Evolutionary conservation across 2,888 invertebrate species (phyloP).

Genomic region (Patella pellucida): DNA sequence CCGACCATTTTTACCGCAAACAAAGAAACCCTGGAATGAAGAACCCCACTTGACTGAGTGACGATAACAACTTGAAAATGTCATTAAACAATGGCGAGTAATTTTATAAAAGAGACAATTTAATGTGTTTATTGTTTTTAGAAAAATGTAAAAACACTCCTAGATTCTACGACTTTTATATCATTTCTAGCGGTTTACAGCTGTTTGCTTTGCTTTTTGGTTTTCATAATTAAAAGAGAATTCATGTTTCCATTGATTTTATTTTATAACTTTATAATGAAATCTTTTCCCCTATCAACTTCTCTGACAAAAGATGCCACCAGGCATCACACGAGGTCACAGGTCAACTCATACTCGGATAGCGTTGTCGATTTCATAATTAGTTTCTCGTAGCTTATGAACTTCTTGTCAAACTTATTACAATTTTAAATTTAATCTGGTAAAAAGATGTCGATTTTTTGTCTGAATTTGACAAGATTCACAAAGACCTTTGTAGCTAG

Average conservation of each 20-base stretch:
- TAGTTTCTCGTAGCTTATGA: constrained; percentile 11
- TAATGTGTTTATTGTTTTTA: no score
- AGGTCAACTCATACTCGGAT: constrained; percentile 9
- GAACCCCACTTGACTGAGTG: no score
- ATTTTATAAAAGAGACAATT: no score
- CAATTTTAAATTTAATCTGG: constrained; percentile 25
- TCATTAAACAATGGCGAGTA: no score
- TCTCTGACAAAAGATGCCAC: constrained; percentile 2
- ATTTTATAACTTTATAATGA: constrained; percentile 12
- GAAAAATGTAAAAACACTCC: no score
- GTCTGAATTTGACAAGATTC: constrained; percentile 22
- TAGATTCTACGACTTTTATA: no score
- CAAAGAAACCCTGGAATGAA: no score
- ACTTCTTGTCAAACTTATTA: constrained; percentile 10
- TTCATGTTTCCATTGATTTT: not conserved
- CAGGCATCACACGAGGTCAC: constrained; percentile 1
- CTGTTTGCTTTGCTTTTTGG: no score
- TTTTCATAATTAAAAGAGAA: no score
- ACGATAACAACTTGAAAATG: no score
- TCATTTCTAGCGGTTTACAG: no score
- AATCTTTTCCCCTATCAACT: constrained; percentile 12
- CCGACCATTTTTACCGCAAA: no score
- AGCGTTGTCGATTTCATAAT: constrained; percentile 9
- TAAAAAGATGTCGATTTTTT: constrained; percentile 20
- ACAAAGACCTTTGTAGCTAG: constrained; percentile 20